Evolutionary conservation across 1,140 invertebrate species (phyloP), one percentile per base, ranked within the genome.

Genomic region (Sinonovacula constricta): DNA sequence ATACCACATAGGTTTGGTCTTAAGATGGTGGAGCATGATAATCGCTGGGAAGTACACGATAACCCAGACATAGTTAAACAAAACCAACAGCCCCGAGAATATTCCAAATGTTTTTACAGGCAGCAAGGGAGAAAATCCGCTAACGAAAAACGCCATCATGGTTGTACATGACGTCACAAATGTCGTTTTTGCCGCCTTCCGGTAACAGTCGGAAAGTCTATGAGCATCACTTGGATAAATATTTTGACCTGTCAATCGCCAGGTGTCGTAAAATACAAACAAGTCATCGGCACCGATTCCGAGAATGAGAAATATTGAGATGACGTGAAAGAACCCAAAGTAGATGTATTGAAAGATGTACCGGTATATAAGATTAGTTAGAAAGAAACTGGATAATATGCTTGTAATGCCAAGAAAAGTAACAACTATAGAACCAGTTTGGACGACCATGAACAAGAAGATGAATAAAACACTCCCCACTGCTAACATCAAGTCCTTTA

Each of bases 101-200:
- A 90, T 39, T 28, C 88, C 89, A 57, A 89, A 90, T 2, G 88
- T 80, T 28, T 74, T 68, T 0, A 86, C 83, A 0, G 83, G 81
- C 5, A 89, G 81, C 0, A 90, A 56, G 0, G 86, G 88, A 1
- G 87, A 86, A 7, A 84, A 54, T 0, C 78, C 85, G 54, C 81
- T 87, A 18, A 84, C 81, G 15, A 84, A 53, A 76, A 90, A 90
- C 1, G 89, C 89, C 18, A 76, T 54, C 74, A 83, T 85, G 1
- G 88, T 89, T 14, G 88, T 89, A 3, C 87, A n/a, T 31, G 88
- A 89, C 15, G 87, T 88, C 12, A 87, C 80, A 62, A 89, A 83
- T 63, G 87, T 89, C 12, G 83, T 84, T 45, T 85, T 79, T 0
- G 84, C 83, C 7, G 88, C 83, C 60, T 82, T 83, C 33, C 83